phyloP scores from a whole-genome alignment of 2,888 invertebrate species.

The Drosophila falleni region DNA sequence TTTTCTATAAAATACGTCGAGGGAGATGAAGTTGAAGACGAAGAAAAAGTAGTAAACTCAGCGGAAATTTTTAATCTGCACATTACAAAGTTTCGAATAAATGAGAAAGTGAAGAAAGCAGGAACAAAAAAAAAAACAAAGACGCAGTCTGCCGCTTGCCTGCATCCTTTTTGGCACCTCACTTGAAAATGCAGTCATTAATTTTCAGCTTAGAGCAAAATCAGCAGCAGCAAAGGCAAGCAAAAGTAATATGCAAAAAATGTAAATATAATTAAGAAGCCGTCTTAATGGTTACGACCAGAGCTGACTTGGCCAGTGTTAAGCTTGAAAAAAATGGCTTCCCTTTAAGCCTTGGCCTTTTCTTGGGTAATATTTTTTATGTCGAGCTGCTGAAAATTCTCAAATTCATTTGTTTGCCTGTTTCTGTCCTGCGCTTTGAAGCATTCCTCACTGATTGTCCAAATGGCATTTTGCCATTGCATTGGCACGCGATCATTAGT shows the following conservation, averaged over 20 bases:
- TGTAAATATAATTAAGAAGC: slow-evolving; percentile 67
- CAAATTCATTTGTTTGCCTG: slow-evolving; percentile 67
- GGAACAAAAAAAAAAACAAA: no score
- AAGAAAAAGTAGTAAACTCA: slow-evolving; percentile 62
- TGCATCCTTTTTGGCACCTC: slow-evolving; percentile 48
- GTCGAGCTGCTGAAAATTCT: slow-evolving; percentile 35
- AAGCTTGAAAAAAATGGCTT: slow-evolving; percentile 62
- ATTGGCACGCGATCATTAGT: slow-evolving; percentile 82
- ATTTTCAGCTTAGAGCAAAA: slow-evolving; percentile 67
- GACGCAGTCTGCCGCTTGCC: slow-evolving; percentile 26
- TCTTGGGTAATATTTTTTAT: slow-evolving; percentile 51
- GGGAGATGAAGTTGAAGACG: neutral
- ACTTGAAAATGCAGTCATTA: slow-evolving; percentile 75
- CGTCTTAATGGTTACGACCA: slow-evolving; percentile 35
- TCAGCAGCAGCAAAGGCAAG: slow-evolving; percentile 19
- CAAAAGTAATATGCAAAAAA: slow-evolving; percentile 63
- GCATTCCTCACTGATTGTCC: slow-evolving; percentile 43
- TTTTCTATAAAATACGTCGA: slow-evolving; percentile 41
- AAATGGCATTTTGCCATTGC: slow-evolving; percentile 60
- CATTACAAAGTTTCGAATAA: slow-evolving; percentile 69
- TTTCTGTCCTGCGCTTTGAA: slow-evolving; percentile 6
- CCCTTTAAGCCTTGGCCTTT: slow-evolving; percentile 33
- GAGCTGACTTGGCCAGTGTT: slow-evolving; percentile 36
- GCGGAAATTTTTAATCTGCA: slow-evolving; percentile 73
- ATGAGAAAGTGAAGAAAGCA: slow-evolving; percentile 47